Conservation (phyloP, 92 coral and sea anemone species). For the Bergia sp. region DNA sequence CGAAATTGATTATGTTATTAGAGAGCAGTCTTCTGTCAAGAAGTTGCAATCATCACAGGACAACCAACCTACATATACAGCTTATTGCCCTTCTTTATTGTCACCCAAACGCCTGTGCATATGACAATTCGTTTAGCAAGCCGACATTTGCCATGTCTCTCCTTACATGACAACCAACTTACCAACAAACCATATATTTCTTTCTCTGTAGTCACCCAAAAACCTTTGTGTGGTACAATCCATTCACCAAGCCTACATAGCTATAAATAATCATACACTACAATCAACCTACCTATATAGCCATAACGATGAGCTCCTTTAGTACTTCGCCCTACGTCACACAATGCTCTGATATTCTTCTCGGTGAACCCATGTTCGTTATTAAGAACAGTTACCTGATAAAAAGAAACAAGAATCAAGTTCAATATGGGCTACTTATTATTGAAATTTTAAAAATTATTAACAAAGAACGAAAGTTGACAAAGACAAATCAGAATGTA, state of each 20-base stretch:
- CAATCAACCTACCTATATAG: conserved; percentile 81
- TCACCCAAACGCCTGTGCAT: conserved; percentile 56
- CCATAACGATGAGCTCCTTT: conserved; percentile 96
- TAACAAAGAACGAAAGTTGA: too few relatives aligned
- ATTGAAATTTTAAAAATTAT: too few relatives aligned
- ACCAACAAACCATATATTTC: conserved; percentile 58
- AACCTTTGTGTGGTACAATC: too few relatives aligned
- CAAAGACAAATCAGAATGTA: too few relatives aligned
- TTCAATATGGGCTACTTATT: too few relatives aligned
- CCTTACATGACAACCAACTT: conserved; percentile 31
- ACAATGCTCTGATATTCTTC: conserved; percentile 88
- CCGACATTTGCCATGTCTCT: too few relatives aligned
- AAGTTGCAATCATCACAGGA: too few relatives aligned
- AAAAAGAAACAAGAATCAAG: neutral
- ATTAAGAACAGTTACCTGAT: conserved; percentile 64
- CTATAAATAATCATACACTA: conserved; percentile 41
- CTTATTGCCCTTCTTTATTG: conserved; percentile 76
- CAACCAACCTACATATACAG: conserved; percentile 72
- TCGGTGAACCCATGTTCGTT: conserved; percentile 88
- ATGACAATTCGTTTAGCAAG: too few relatives aligned
- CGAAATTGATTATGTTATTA: too few relatives aligned
- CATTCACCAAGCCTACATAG: neutral
- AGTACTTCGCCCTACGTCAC: conserved; percentile 94
- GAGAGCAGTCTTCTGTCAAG: too few relatives aligned
- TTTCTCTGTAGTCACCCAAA: too few relatives aligned